Base-by-base conservation (phyloP, 2,888 invertebrate species). In the Andrena chrysosceles region DNA sequence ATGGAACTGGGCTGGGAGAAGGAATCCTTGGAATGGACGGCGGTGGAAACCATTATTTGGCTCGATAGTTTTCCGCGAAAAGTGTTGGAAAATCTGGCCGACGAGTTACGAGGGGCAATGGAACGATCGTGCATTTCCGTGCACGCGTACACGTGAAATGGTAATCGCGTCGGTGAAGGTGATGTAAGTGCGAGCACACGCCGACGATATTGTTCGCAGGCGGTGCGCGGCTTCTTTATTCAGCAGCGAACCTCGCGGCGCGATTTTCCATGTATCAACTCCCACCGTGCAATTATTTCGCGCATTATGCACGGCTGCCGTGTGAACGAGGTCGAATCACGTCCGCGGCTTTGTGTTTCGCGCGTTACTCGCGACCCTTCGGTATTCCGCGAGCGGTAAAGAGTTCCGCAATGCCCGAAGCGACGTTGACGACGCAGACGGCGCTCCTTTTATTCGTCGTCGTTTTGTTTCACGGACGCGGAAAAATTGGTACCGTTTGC, bases 251-350 rank as follows among this genome's bases (percentile, higher is more conserved):
- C 66, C 33, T 71, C 33, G 62, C 84, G 73, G 72, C 13, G 83
- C 77, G 77, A 87, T 85, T 87, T 86, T 86, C 84, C 72, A 60
- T 62, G 78, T 74, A 77, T 74, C 73, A 54, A 42, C 77, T 81
- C 62, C 73, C 66, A 73, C 63, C 68, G 60, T 76, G 84, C 82
- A 82, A 86, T 87, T 85, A 84, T 83, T 75, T 20, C 52, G 48
- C 54, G 62, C 54, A 29, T 79, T 71, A 64, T 66, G n/a, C 62
- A 67, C 48, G 10, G 8, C 31, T 23, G 60, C 74, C 85, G 84
- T 88, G 84, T 67, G 81, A 87, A 88, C 85, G 85, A 88, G 87
- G 88, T 72, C 88, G 80, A 78, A 77, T 66, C 77, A 33, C 74
- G 73, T 86, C 77, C 56, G 79, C 81, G 63, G 77, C 76, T 79